These are phyloP conservation scores for Caenorhabditis inopinata DNA, from an alignment of 1,140 invertebrate genomes.

Conservation along the genomic window DNA sequence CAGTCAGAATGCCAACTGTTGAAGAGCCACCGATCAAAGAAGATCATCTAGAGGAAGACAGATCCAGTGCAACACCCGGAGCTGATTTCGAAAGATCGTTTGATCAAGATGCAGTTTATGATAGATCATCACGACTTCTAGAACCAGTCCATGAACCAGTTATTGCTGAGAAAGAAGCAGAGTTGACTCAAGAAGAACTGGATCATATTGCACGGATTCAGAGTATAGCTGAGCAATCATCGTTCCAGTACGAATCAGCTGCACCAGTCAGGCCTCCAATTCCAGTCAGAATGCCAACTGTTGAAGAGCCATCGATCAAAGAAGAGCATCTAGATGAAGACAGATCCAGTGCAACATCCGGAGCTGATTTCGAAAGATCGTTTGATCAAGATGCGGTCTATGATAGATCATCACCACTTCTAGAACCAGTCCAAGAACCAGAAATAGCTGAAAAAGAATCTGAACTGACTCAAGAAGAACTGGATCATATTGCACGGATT, in stretches of 20 bases:
- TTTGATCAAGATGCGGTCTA: background rate
- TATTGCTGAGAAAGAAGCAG: background rate
- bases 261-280: background rate
- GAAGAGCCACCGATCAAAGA: background rate
- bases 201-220: slow-evolving; percentile 44
- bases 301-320: background rate
- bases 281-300: background rate
- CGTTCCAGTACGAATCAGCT: background rate
- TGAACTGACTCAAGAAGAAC: slow-evolving; percentile 4
- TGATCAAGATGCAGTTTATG: background rate
- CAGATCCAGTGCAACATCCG: background rate
- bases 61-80: slow-evolving; percentile 2
- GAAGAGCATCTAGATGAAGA: background rate
- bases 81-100: background rate
- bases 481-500: slow-evolving; percentile 7
- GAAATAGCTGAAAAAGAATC: background rate
- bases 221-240: slow-evolving; percentile 39
- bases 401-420: background rate
- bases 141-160: background rate
- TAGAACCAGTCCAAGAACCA: background rate
- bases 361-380: background rate
- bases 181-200: slow-evolving; percentile 40
- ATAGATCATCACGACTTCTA: background rate
- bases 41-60: background rate
- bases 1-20: background rate